Base-by-base conservation (phyloP, 2,888 invertebrate species). In the Oegoconia quadripuncta region DNA sequence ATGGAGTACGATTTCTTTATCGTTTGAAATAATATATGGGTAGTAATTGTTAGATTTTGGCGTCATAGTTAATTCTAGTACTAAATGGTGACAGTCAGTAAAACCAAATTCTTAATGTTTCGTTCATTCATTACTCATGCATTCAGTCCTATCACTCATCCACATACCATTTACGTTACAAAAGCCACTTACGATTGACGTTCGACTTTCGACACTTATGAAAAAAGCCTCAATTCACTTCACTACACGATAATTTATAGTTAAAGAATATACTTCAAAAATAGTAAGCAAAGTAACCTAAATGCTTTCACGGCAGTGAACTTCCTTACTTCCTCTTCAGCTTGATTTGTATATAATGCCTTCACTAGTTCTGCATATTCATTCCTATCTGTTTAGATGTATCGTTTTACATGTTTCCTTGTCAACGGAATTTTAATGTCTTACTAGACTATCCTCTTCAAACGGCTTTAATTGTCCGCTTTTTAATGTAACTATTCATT, bases 221-320 rank as follows among this genome's bases (percentile, higher is more conserved):
- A n/a, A n/a, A n/a, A n/a, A n/a, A n/a, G n/a, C n/a, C n/a, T n/a
- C 32, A 22, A 32, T 15, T 32, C 32, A 20, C 14, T 5, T 12
- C 13, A 28, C 28, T 27, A 16, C 11, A 13, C 12, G 20, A 22
- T 22, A 32, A 11, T 17, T 7, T 27, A 32, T 20, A 8, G 11
- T 7, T 14, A 22, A 20, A 16, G 25, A 11, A 9, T 22, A 32
- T 8, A 32, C 8, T 12, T 12, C n/a, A 23, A 8, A 25, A 36
- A 36, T 45, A 42, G 52, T 9, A 11, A n/a, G n/a, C n/a, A n/a
- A n/a, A n/a, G 36, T 8, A 32, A 45, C 48, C 53, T n/a, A 47
- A 67, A 50, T 48, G 71, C 74, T 79, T 70, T 55, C 64, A 74
- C 66, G 69, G 73, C 74, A 74, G 66, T 62, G 64, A 72, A 71